Base-by-base conservation (phyloP, 1,140 invertebrate genomes). In the Polyergus mexicanus region DNA sequence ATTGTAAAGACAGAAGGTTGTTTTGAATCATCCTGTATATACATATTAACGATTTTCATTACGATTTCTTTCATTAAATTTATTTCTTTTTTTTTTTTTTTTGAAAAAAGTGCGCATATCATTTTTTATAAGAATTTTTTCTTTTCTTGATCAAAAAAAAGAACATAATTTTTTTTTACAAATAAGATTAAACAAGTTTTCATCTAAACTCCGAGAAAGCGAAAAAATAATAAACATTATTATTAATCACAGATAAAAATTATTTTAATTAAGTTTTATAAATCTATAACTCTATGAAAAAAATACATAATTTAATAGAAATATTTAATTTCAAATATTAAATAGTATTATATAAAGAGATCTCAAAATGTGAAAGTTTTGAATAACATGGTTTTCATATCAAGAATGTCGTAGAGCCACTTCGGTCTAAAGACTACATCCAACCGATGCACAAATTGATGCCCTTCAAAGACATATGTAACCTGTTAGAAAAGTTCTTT, bases 341-440 rank as follows among this genome's bases (percentile, higher is more conserved):
- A 56, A 13, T 44, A 41, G 25, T 19, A n/a, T 28, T 19, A 41
- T 11, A 38, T 6, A 19, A 6, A 2, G 10, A 44, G 32, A 28
- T 60, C 11, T 89, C 35, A 91, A 72, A 90, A 89, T 16, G 68
- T 38, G 19, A 91, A 84, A 0, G 87, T 86, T 35, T 90, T 88
- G 32, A 86, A 92, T 38, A 89, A 77, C 44, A 91, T 91, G 3
- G 80, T 92, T 32, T 92, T 92, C 80, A 91, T 86, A 11, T 92
- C 91, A 3, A 92, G 62, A 66, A 92, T 63, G 41, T 92, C 91
- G 63, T 91, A 91, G 10, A 93, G 68, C 90, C 90, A 93, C 62
- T 92, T 91, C 2, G 91, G 88, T 66, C 88, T 85, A 51, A 93
- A 93, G 3, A 62, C n/a, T 44, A 86, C 75, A 22, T 75, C 60